phyloP scores from a whole-genome alignment of 1,140 invertebrate genomes.

The Pseudomyrmex concolor region DNA sequence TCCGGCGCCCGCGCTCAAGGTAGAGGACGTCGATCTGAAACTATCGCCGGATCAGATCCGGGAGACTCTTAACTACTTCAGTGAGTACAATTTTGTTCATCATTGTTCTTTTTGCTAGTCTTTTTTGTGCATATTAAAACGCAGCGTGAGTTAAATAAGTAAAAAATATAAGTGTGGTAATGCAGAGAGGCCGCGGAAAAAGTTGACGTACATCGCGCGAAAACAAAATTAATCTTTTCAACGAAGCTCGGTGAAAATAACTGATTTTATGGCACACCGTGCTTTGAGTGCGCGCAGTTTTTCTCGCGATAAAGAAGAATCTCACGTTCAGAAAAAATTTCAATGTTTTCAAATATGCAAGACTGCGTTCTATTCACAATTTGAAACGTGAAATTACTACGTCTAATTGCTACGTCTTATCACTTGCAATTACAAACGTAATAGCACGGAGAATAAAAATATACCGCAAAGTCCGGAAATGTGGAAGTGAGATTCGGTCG shows the following conservation, averaged over 20 bases:
- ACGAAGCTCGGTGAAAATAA: not conserved
- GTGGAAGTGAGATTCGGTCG: constrained; percentile 1
- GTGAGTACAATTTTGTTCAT: constrained; percentile 91
- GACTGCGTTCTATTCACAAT: not conserved
- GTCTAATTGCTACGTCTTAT: constrained; percentile 35
- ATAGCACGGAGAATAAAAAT: not conserved
- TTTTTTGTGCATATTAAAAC: not conserved
- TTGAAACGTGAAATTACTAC: constrained; percentile 16
- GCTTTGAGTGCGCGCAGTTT: not conserved
- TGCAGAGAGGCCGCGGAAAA: constrained; percentile 24
- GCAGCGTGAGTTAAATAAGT: not conserved
- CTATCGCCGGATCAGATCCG: constrained; percentile 97
- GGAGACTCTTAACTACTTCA: constrained; percentile 98
- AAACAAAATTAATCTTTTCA: constrained; percentile 7
- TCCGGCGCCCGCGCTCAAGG: constrained; percentile 91
- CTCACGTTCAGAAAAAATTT: not conserved
- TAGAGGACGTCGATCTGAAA: constrained; percentile 91
- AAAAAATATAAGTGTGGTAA: not conserved
- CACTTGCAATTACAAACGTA: constrained; percentile 19
- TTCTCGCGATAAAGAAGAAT: too few relatives aligned
- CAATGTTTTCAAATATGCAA: not conserved
- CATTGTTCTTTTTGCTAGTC: not conserved
- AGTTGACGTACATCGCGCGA: not conserved
- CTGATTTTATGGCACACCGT: not conserved
- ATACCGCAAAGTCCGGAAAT: constrained; percentile 21